Evolutionary conservation across 2,797 vertebrate genomes (phyloP).

Genomic region (Microtus californicus): DNA sequence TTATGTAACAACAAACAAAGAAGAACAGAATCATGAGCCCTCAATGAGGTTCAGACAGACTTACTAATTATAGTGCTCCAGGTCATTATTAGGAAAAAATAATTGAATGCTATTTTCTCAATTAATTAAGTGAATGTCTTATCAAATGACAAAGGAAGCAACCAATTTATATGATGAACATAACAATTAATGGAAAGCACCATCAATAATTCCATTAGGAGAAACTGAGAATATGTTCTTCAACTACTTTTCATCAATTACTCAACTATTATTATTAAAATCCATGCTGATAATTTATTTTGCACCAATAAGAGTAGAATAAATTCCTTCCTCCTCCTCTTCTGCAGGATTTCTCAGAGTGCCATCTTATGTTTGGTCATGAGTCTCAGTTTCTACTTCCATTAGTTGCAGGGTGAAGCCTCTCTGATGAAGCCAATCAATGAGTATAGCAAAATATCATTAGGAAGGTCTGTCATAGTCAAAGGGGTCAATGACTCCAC

Average conservation of each 20-base stretch:
- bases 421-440: background rate
- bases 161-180: background rate
- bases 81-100: slow-evolving; percentile 17
- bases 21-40: background rate
- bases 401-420: background rate
- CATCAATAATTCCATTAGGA: slow-evolving; percentile 1
- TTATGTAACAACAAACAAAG: background rate
- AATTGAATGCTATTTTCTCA: background rate
- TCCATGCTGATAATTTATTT: background rate
- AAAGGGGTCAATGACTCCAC: background rate
- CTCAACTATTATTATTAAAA: background rate
- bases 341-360: background rate
- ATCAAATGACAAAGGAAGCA: background rate
- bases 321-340: background rate
- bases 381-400: background rate
- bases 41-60: background rate
- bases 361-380: background rate
- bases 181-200: background rate
- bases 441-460: background rate
- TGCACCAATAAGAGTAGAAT: background rate
- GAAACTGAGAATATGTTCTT: background rate
- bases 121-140: slow-evolving; percentile 4
- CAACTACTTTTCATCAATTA: background rate
- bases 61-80: background rate
- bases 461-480: background rate